phyloP scores from a whole-genome alignment of 2,888 invertebrate species.

The Monoplex corrugatus region DNA sequence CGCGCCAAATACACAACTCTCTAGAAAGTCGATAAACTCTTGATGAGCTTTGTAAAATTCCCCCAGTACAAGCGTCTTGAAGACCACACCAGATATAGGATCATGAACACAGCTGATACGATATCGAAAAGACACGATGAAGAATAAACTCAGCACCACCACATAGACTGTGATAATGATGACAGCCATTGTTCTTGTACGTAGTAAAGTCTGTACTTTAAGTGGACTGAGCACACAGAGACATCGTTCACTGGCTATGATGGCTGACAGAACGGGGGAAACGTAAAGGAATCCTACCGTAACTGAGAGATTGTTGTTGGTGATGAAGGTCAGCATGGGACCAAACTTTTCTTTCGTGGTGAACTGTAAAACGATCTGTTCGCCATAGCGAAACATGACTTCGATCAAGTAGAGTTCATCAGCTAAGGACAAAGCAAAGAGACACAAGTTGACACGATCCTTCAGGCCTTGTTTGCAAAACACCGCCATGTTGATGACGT shows the following conservation, averaged over 20 bases:
- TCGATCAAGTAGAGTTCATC: not conserved
- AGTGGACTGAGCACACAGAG: conserved; percentile 14
- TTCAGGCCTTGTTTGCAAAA: conserved; percentile 10
- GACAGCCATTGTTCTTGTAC: not conserved
- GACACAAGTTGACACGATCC: conserved; percentile 23
- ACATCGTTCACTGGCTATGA: conserved; percentile 18
- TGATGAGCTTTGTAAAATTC: not conserved
- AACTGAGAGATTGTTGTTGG: not conserved
- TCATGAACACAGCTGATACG: not conserved
- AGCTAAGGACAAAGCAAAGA: not conserved
- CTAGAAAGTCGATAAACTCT: not conserved
- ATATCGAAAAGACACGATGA: conserved; percentile 3
- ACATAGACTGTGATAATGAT: not conserved
- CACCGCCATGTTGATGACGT: conserved; percentile 35
- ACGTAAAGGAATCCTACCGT: not conserved
- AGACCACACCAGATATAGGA: not conserved
- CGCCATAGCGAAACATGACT: not conserved
- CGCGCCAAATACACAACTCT: not conserved
- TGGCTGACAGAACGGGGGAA: not conserved
- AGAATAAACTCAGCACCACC: not conserved
- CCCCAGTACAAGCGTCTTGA: not conserved
- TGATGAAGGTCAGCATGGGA: not conserved
- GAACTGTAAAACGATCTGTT: not conserved
- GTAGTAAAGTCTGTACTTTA: not conserved
- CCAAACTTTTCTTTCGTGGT: not conserved